A percentile compares a stretch with the other conserved stretches of the same genome.
phyloP scores from a whole-genome alignment of 2,888 invertebrate species.

The Polietes domitor region DNA sequence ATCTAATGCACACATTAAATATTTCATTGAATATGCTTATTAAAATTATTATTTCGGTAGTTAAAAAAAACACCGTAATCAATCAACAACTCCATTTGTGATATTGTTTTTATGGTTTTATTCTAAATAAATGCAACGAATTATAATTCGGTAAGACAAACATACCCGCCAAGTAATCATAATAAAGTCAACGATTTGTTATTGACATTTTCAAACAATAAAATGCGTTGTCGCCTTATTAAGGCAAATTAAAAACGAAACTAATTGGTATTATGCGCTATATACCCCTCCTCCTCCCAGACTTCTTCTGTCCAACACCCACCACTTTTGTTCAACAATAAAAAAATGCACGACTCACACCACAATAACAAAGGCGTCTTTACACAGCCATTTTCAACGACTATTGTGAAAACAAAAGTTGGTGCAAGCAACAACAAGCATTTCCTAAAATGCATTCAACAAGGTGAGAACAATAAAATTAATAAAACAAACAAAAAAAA shows the following conservation, averaged over 20 bases:
- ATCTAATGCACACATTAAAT: too few relatives aligned
- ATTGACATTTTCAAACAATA: not conserved
- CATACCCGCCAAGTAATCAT: too few relatives aligned
- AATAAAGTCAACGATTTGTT: too few relatives aligned
- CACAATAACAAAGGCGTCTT: not conserved
- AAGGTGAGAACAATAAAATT: slow-evolving; percentile 39
- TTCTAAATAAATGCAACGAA: too few relatives aligned
- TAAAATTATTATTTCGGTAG: too few relatives aligned
- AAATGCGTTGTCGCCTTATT: not conserved
- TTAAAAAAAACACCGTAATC: too few relatives aligned
- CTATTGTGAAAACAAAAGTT: slow-evolving; percentile 49
- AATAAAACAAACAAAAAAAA: not conserved
- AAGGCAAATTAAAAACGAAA: not conserved
- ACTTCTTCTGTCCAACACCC: too few relatives aligned
- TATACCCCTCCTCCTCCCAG: too few relatives aligned
- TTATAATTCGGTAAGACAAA: too few relatives aligned
- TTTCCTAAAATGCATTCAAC: slow-evolving; percentile 53
- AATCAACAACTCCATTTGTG: too few relatives aligned
- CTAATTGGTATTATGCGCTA: not conserved
- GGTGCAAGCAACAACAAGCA: slow-evolving; percentile 44
- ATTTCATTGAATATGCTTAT: too few relatives aligned
- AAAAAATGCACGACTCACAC: not conserved
- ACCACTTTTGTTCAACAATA: not conserved
- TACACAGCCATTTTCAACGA: not conserved
- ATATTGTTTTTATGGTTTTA: too few relatives aligned